Percentiles rank a stretch among this genome's conserved stretches.
Evolutionary conservation across 2,797 vertebrate genomes (phyloP).

Genomic region (Pterois miles): DNA sequence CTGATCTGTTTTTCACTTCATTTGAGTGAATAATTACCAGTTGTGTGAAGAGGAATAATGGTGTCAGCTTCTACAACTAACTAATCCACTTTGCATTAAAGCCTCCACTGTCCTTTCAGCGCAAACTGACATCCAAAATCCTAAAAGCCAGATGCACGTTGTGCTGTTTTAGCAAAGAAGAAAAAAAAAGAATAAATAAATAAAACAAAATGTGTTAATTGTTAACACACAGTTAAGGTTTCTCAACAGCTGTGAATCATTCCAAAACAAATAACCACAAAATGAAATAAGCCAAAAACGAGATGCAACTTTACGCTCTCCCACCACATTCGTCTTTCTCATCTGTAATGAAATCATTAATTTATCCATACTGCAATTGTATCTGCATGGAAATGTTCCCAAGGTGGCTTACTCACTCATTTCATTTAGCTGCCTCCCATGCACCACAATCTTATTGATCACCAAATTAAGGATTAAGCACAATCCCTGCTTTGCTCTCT

Average conservation of each 20-base stretch:
- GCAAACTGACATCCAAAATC: neutral
- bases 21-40: slow-evolving; percentile 50
- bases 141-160: neutral
- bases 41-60: slow-evolving; percentile 31
- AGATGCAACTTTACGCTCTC: slow-evolving; percentile 23
- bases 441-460: slow-evolving; percentile 26
- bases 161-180: neutral
- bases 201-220: neutral
- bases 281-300: slow-evolving; percentile 39
- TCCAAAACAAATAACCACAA: slow-evolving; percentile 36
- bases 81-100: slow-evolving; percentile 19
- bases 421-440: slow-evolving; percentile 25
- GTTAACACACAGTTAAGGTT: neutral
- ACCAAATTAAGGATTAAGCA: slow-evolving; percentile 32
- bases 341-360: slow-evolving; percentile 16
- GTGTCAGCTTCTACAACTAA: slow-evolving; percentile 44
- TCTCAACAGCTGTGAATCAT: slow-evolving; percentile 14
- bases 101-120: slow-evolving; percentile 1
- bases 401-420: neutral
- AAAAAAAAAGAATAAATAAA: neutral
- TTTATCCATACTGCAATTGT: slow-evolving; percentile 33
- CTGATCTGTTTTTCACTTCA: neutral
- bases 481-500: slow-evolving; percentile 1
- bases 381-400: slow-evolving; percentile 39
- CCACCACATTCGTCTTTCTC: neutral